These are phyloP conservation scores for Actenoides hombroni DNA, from an alignment of 2,113 vertebrate species.

Conservation along the genomic window DNA sequence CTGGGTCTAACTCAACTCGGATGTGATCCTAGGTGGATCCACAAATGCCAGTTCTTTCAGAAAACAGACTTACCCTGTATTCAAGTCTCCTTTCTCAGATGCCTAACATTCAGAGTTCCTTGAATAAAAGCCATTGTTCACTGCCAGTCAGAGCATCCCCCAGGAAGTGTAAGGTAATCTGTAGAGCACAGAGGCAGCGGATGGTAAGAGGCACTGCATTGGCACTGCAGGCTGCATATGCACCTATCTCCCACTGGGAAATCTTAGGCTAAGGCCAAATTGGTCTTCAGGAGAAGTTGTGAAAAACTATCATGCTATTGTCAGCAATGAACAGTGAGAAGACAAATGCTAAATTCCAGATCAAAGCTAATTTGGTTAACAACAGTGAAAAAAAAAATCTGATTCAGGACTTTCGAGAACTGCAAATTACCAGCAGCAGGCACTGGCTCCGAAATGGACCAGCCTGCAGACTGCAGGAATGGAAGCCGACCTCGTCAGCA, in stretches of 20 bases:
- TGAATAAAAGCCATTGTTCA: constrained; percentile 19
- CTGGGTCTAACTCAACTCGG: not conserved
- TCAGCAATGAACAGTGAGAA: not conserved
- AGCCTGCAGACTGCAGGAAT: not conserved
- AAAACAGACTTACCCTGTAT: not conserved
- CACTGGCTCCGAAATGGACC: not conserved
- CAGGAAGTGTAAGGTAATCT: not conserved
- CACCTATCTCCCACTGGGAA: not conserved
- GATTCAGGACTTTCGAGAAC: not conserved
- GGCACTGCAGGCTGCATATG: not conserved
- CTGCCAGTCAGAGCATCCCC: not conserved
- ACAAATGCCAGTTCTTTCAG: not conserved
- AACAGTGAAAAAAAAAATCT: not conserved
- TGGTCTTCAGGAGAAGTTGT: not conserved
- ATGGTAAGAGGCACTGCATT: not conserved
- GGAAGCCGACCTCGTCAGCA: not conserved
- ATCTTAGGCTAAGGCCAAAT: not conserved
- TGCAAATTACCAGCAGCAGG: not conserved
- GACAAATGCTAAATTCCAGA: not conserved
- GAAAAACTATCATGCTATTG: not conserved
- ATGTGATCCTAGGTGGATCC: not conserved
- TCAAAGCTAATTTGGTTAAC: not conserved
- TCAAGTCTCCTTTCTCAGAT: not conserved
- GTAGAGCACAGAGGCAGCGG: not conserved
- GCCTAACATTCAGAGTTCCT: not conserved